Percentiles rank a stretch among this genome's conserved stretches.
Conservation (phyloP, 1,140 invertebrate genomes). For the Odontomachus brunneus region DNA sequence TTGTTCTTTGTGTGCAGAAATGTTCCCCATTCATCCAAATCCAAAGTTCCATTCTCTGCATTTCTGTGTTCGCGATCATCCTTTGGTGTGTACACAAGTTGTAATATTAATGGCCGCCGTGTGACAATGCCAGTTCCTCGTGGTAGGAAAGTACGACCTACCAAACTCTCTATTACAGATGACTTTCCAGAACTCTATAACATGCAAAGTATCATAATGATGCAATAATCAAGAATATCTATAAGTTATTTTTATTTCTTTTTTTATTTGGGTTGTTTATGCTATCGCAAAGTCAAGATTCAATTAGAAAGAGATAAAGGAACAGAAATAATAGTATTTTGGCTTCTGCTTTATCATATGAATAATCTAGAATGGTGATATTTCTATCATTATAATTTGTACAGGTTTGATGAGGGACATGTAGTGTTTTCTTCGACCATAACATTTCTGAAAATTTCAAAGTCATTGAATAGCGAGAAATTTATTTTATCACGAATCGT, state of each 20-base stretch:
- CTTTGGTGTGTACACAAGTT: conserved; percentile 96
- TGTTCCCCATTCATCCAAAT: conserved; percentile 96
- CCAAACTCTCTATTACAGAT: conserved; percentile 99
- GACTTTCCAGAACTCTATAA: conserved; percentile 99
- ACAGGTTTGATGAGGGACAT: neutral
- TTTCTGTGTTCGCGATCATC: conserved; percentile 94
- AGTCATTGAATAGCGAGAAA: neutral
- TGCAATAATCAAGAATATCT: neutral
- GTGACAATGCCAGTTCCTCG: conserved; percentile 99
- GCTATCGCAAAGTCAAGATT: neutral
- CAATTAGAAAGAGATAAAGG: neutral
- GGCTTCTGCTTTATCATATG: neutral
- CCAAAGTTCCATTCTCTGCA: conserved; percentile 94
- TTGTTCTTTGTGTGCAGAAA: conserved; percentile 97
- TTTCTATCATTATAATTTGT: neutral
- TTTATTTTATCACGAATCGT: neutral
- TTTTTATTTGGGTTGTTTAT: neutral
- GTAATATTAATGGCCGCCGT: conserved; percentile 96
- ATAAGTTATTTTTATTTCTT: neutral
- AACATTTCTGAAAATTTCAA: neutral
- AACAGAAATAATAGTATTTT: neutral
- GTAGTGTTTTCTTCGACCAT: neutral
- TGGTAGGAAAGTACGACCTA: conserved; percentile 99
- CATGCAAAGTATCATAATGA: conserved; percentile 2
- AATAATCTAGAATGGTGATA: neutral